phyloP scores from a whole-genome alignment of 2,888 invertebrate genomes.

The Calameuta idolon region DNA sequence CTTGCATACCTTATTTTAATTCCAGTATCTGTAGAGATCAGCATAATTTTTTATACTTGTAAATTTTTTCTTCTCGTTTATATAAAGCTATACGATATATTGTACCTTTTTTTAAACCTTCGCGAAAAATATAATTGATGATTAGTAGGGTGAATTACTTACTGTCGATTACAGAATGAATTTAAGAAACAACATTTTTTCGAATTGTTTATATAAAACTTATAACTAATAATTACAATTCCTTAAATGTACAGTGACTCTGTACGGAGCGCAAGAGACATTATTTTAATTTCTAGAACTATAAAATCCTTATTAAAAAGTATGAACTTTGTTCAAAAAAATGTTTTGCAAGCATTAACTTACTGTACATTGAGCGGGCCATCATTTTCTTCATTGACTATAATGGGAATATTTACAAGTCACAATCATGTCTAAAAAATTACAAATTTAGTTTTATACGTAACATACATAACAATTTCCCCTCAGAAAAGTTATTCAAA shows the following conservation, averaged over 20 bases:
- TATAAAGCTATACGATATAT: neutral
- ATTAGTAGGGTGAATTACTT: neutral
- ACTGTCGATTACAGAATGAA: neutral
- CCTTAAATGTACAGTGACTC: neutral
- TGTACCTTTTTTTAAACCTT: neutral
- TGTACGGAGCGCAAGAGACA: neutral
- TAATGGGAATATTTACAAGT: neutral
- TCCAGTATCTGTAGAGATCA: neutral
- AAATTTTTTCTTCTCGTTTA: neutral
- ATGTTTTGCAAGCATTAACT: neutral
- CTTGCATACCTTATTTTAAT: neutral
- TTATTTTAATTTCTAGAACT: neutral
- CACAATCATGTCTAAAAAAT: neutral
- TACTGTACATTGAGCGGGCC: neutral
- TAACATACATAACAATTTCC: too few relatives aligned
- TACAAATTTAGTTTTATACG: too few relatives aligned
- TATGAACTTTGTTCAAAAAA: neutral
- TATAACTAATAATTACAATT: neutral
- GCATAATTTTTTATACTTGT: neutral
- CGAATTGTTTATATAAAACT: neutral
- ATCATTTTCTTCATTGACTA: neutral
- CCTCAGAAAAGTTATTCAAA: too few relatives aligned
- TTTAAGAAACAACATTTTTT: neutral
- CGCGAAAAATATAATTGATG: neutral
- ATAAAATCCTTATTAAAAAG: neutral